Percentiles rank a stretch among this genome's conserved stretches.
These are phyloP conservation scores for Mastomys natalensis DNA, from an alignment of 2,113 vertebrate genomes.

Conservation along the genomic window DNA sequence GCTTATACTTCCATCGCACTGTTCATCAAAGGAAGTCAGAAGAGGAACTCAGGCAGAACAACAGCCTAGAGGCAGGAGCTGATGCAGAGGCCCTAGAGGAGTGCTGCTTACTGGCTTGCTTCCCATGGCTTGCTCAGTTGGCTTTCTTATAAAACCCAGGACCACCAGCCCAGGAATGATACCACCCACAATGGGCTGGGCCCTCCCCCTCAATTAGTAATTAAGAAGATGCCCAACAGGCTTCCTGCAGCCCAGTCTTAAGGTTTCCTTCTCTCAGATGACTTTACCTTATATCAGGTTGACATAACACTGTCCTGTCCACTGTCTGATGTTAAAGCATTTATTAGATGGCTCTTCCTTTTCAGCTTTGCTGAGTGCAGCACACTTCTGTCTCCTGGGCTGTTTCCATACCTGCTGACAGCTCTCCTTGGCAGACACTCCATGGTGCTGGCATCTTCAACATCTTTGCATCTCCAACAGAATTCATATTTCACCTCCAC, in stretches of 20 bases:
- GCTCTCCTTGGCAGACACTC: not conserved
- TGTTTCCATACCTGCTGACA: not conserved
- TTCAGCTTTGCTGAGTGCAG: not conserved
- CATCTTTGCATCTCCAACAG: not conserved
- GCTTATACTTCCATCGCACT: not conserved
- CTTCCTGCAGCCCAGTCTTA: too few species aligned
- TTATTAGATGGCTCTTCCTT: not conserved
- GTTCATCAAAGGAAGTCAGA: not conserved
- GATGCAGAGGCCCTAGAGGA: too few species aligned
- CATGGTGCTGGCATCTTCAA: not conserved
- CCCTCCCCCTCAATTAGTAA: not conserved
- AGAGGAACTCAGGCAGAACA: not conserved
- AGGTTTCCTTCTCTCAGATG: too few species aligned
- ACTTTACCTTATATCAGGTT: too few species aligned
- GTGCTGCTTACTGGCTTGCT: too few species aligned
- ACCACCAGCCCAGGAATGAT: too few species aligned
- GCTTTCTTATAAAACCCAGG: too few species aligned
- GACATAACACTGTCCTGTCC: not conserved
- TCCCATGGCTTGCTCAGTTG: too few species aligned
- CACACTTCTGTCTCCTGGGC: not conserved
- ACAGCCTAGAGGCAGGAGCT: too few species aligned
- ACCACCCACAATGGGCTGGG: not conserved
- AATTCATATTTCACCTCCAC: not conserved
- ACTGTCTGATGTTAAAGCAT: not conserved
- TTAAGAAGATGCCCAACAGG: not conserved